Conservation (phyloP, 2,888 invertebrate genomes). For the Neelides folsomi region DNA sequence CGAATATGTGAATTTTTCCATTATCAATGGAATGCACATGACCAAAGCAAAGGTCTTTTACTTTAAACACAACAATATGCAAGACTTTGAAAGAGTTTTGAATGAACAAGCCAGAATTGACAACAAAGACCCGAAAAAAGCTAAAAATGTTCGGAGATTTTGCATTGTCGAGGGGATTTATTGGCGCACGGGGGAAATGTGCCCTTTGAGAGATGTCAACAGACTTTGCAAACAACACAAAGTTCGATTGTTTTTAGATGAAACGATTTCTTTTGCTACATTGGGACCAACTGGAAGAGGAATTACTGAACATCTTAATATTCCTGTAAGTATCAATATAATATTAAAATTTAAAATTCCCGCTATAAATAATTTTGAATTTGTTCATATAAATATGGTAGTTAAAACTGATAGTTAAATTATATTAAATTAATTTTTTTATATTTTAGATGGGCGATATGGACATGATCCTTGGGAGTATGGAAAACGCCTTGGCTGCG, state of each 20-base stretch:
- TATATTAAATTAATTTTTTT: slow-evolving; percentile 6
- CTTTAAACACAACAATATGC: slow-evolving; percentile 80
- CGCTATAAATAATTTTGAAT: no score
- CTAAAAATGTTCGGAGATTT: slow-evolving; percentile 54
- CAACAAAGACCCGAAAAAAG: slow-evolving; percentile 51
- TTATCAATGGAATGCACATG: slow-evolving; percentile 83
- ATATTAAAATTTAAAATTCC: no score
- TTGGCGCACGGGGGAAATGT: slow-evolving; percentile 76
- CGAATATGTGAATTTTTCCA: slow-evolving; percentile 70
- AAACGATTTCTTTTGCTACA: slow-evolving; percentile 78
- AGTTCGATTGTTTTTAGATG: slow-evolving; percentile 83
- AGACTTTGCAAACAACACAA: slow-evolving; percentile 72
- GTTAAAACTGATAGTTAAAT: no score
- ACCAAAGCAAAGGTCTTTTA: slow-evolving; percentile 65
- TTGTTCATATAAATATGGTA: no score
- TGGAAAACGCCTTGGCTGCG: slow-evolving; percentile 75
- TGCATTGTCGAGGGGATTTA: slow-evolving; percentile 88
- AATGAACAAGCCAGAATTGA: slow-evolving; percentile 45
- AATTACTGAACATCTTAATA: slow-evolving; percentile 66
- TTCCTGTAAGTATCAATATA: slow-evolving; percentile 44
- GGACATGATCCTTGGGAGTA: slow-evolving; percentile 74
- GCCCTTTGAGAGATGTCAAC: slow-evolving; percentile 68
- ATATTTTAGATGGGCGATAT: slow-evolving; percentile 52
- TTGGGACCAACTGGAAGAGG: slow-evolving; percentile 74
- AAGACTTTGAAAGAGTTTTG: slow-evolving; percentile 63